Base-by-base conservation (phyloP, 1,140 invertebrate genomes). In the Sesamia nonagrioides region DNA sequence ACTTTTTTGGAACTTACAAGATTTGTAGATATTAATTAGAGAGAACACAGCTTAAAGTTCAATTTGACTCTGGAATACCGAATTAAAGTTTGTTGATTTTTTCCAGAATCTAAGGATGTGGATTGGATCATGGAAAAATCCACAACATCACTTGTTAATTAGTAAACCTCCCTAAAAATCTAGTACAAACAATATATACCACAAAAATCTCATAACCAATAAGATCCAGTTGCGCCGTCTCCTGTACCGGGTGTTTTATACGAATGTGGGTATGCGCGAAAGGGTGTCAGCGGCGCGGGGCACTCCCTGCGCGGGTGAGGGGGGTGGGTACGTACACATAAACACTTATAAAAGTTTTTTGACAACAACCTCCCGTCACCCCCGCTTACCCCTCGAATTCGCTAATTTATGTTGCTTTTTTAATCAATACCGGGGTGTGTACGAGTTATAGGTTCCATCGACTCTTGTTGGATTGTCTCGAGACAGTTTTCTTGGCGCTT, bases 391-490 rank as follows among this genome's bases (percentile, higher is more conserved):
- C 87, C 86, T 82, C 85, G 87, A 90, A 92, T 92, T 93, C 91
- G 93, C 92, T 94, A 95, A 95, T 95, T 94, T 95, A 95, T 94
- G 93, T 93, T 92, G 92, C 92, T 94, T 95, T 95, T 94, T 95
- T 95, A 95, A 95, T 95, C 93, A 95, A 95, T 95, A 95, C 89
- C 79, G 84, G 72, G 76, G 78, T 56, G 81, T 83, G 77, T 81
- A 78, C 75, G 80, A 83, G 84, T 86, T 90, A 92, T 92, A 92
- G 89, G 86, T 90, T 89, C 86, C 84, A 92, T 92, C 89, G 89
- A 81, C 78, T 79, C 78, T 77, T 80, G 81, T 80, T 61, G 69
- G 66, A 80, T 71, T 61, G 69, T 76, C 74, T 63, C 15, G 27
- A 66, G 74, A 66, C 74, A 54, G 9, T 76, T 76, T 76, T 66